These are phyloP conservation scores for Melopsittacus undulatus DNA, from an alignment of 2,797 vertebrate genomes.

Conservation along the genomic window DNA sequence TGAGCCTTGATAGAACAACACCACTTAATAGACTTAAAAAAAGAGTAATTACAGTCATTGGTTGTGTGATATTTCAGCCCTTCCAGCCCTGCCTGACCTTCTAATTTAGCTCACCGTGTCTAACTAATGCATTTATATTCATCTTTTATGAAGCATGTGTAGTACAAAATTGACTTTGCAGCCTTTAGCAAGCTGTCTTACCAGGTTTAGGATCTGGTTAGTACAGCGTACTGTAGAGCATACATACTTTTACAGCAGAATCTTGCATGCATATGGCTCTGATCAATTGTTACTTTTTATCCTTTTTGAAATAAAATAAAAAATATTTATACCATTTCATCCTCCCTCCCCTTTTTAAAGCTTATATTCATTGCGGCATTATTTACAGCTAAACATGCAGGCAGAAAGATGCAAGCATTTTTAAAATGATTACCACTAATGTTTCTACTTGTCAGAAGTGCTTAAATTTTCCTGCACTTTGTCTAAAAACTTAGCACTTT, in stretches of 20 bases:
- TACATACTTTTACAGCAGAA: constrained; percentile 9
- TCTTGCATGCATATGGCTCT: neutral
- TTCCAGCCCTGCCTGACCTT: constrained; percentile 86
- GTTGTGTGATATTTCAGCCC: constrained; percentile 85
- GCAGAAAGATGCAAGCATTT: constrained; percentile 78
- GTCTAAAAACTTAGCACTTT: constrained; percentile 81
- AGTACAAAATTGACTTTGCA: constrained; percentile 76
- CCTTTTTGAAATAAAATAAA: constrained; percentile 68
- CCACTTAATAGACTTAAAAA: constrained; percentile 89
- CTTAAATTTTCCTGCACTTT: constrained; percentile 81
- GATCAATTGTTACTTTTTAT: constrained; percentile 57
- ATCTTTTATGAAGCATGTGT: constrained; percentile 83
- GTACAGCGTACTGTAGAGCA: neutral
- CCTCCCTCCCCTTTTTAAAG: constrained; percentile 62
- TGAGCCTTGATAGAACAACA: constrained; percentile 85
- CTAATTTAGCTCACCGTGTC: constrained; percentile 85
- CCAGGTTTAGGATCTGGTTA: constrained; percentile 68
- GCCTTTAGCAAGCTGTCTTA: constrained; percentile 75
- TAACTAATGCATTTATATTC: constrained; percentile 85
- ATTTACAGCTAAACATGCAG: constrained; percentile 81
- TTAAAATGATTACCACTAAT: constrained; percentile 82
- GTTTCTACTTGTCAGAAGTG: constrained; percentile 80
- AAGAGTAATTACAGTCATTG: constrained; percentile 88
- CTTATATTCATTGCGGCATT: constrained; percentile 75
- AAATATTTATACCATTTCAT: constrained; percentile 70